Evolutionary conservation across 2,113 vertebrate genomes (phyloP).

Genomic region (Passer domesticus): DNA sequence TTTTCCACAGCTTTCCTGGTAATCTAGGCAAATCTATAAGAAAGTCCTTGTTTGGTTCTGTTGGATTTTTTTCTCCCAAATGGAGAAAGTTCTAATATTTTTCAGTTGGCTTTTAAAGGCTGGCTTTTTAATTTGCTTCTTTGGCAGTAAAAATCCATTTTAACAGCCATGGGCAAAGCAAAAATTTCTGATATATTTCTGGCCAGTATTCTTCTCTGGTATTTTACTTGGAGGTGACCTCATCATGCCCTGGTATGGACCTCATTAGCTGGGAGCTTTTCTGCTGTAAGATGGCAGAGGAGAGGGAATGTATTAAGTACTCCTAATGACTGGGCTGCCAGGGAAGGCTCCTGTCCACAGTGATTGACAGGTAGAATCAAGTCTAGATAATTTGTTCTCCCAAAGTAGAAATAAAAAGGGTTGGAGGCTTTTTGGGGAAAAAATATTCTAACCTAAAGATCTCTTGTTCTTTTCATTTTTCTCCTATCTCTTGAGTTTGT

Average conservation of each 20-base stretch:
- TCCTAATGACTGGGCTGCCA: neutral
- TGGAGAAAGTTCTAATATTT: neutral
- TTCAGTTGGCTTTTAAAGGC: neutral
- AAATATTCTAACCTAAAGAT: neutral
- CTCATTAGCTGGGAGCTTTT: neutral
- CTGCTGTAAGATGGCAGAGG: neutral
- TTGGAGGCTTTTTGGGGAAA: neutral
- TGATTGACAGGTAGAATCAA: slow-evolving; percentile 17
- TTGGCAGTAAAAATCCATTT: neutral
- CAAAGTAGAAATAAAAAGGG: neutral
- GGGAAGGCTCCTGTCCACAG: neutral
- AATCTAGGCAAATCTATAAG: neutral
- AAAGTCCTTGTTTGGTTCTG: neutral
- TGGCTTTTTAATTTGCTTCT: neutral
- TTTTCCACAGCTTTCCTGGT: neutral
- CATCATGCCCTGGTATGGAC: neutral
- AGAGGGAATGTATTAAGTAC: neutral
- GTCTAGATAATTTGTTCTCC: neutral
- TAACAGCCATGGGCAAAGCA: neutral
- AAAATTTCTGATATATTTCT: neutral
- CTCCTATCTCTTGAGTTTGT: neutral
- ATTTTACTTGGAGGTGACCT: neutral
- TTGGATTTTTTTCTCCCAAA: neutral
- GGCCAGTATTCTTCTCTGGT: neutral
- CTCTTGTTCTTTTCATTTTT: neutral